Conservation (phyloP, 2,797 vertebrate species). For the Pangasius djambal region DNA sequence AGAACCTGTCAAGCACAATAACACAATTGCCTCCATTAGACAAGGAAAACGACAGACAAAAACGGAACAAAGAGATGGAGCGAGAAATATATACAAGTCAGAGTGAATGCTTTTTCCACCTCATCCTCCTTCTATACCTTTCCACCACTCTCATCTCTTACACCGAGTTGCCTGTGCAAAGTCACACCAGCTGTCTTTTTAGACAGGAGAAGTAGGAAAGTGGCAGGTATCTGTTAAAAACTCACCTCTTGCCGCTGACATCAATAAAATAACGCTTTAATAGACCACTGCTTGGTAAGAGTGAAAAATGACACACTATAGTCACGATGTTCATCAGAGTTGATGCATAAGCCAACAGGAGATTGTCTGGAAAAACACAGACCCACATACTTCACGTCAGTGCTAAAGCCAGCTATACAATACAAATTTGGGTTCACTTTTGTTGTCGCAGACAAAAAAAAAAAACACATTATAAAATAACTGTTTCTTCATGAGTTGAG, state of each 20-base stretch:
- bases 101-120: neutral
- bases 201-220: neutral
- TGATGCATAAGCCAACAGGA: neutral
- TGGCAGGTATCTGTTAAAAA: neutral
- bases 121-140: neutral
- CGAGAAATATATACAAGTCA: neutral
- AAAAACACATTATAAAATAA: neutral
- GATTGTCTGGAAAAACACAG: neutral
- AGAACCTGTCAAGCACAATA: conserved; percentile 89
- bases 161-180: neutral
- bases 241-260: neutral
- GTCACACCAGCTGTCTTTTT: neutral
- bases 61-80: conserved; percentile 62
- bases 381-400: neutral
- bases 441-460: neutral
- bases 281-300: neutral
- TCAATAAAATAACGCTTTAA: neutral
- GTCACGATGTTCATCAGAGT: neutral
- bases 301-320: neutral
- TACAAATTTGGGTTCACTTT: neutral
- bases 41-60: conserved; percentile 72
- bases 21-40: conserved; percentile 80
- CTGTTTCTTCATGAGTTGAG: neutral
- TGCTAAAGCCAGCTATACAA: neutral
- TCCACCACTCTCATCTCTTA: neutral